These are phyloP conservation scores for Acropora tenuis DNA, from an alignment of 64 coral and sea anemone genomes.

Conservation along the genomic window DNA sequence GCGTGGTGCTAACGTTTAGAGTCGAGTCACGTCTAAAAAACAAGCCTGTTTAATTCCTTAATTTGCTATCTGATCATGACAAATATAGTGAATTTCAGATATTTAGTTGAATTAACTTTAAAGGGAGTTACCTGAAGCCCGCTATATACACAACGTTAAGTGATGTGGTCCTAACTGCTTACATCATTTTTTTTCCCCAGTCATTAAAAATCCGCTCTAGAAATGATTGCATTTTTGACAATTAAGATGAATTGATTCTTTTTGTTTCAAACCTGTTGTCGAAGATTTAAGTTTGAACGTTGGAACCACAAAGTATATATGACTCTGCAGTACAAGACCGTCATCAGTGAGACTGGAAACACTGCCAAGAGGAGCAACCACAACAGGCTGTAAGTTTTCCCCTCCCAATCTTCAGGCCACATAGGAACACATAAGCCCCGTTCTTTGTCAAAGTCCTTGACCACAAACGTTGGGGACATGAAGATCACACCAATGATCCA, in stretches of 20 bases:
- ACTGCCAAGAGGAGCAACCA: not conserved
- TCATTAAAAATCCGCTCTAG: not conserved
- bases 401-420: not conserved
- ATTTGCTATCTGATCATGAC: too few species aligned
- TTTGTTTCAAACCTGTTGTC: not conserved
- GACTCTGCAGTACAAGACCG: not conserved
- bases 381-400: not conserved
- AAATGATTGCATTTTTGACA: not conserved
- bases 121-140: too few species aligned
- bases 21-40: too few species aligned
- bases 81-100: too few species aligned
- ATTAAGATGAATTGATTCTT: not conserved
- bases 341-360: not conserved
- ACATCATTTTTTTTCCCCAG: too few species aligned
- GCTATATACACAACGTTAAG: too few species aligned
- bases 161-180: too few species aligned
- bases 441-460: not conserved
- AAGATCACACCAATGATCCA: not conserved
- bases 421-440: not conserved
- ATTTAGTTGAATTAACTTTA: too few species aligned
- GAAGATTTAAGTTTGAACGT: not conserved
- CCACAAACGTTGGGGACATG: not conserved
- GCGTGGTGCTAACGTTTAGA: too few species aligned
- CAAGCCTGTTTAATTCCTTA: too few species aligned
- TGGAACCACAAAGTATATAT: not conserved